Evolutionary conservation across 2,888 invertebrate genomes (phyloP).

Genomic region (Aporophyla nigra): DNA sequence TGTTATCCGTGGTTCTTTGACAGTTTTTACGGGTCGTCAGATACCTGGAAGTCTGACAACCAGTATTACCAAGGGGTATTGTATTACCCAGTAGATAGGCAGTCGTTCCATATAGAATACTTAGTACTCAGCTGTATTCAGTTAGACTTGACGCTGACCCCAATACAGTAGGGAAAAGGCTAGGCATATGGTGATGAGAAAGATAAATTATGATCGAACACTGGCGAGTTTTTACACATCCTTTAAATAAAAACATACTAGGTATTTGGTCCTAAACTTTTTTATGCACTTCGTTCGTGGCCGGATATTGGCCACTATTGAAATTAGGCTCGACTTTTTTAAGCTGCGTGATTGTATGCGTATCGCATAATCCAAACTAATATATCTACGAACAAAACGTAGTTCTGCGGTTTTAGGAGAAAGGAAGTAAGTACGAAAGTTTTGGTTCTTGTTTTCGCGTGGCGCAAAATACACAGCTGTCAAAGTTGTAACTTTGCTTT

Average conservation of each 20-base stretch:
- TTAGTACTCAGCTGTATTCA: no score
- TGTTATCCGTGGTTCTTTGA: no score
- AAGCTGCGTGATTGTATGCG: slow-evolving; percentile 18
- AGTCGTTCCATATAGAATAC: no score
- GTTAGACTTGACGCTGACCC: no score
- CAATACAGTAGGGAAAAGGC: no score
- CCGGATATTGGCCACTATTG: slow-evolving; percentile 14
- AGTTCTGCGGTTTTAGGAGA: background rate
- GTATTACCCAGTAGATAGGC: no score
- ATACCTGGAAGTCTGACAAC: no score
- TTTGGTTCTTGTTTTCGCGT: no score
- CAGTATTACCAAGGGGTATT: no score
- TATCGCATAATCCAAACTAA: background rate
- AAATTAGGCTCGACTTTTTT: slow-evolving; percentile 15
- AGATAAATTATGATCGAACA: background rate
- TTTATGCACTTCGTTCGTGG: background rate
- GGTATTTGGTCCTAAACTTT: background rate
- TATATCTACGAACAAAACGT: background rate
- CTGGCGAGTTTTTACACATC: background rate
- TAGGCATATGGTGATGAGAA: no score
- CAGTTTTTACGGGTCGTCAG: no score
- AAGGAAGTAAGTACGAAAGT: background rate
- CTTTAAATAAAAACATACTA: background rate
- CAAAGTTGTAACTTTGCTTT: background rate
- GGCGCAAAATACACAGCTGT: background rate